These are phyloP conservation scores for Troides aeacus DNA, from an alignment of 2,888 invertebrate species.

Conservation along the genomic window DNA sequence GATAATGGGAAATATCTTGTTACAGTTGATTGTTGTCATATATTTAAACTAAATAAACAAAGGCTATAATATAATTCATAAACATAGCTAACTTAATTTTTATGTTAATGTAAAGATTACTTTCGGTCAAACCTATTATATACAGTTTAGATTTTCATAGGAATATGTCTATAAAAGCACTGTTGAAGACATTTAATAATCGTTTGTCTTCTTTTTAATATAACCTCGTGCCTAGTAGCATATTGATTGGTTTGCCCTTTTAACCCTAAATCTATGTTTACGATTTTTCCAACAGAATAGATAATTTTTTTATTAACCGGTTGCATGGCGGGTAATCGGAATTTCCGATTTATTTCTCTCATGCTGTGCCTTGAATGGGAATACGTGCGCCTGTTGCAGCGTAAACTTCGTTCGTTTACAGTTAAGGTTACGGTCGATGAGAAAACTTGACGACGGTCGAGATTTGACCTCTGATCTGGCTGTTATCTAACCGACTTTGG, in stretches of 20 bases:
- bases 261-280: constrained; percentile 7
- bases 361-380: constrained; percentile 53
- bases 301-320: constrained; percentile 14
- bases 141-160: too few species aligned
- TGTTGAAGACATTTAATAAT: too few species aligned
- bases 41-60: too few species aligned
- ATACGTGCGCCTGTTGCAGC: constrained; percentile 49
- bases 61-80: too few species aligned
- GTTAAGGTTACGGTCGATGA: constrained; percentile 39
- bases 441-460: constrained; percentile 36
- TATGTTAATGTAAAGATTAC: too few species aligned
- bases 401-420: constrained; percentile 39
- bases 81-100: too few species aligned
- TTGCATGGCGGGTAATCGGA: constrained; percentile 30
- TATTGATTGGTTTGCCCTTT: constrained; percentile 9
- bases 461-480: constrained; percentile 28
- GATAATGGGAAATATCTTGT: too few species aligned
- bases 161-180: too few species aligned
- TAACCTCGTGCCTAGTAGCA: background rate
- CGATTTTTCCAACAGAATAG: constrained; percentile 1
- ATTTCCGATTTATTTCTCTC: constrained; percentile 43
- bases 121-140: too few species aligned
- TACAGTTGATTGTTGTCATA: too few species aligned
- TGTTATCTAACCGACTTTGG: constrained; percentile 1
- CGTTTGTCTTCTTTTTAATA: background rate